Evolutionary conservation across 2,888 invertebrate species (phyloP).

Genomic region (Phortica magna): DNA sequence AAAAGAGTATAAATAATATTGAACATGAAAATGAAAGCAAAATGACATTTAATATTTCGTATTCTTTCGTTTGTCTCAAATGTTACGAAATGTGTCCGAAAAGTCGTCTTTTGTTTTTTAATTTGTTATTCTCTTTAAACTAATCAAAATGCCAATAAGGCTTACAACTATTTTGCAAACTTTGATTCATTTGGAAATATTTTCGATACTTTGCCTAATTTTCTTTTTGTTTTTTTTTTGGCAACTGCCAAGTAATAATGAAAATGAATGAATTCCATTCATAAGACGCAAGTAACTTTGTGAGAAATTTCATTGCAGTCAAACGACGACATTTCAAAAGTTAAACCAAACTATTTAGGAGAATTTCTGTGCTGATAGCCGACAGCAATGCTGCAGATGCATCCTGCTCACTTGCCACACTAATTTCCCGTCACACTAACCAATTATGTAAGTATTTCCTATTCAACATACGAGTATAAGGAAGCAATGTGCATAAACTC

Average conservation of each 20-base stretch:
- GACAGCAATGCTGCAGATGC: not conserved
- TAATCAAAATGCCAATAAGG: no score
- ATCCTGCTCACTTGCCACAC: slow-evolving; percentile 21
- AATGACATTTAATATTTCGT: not conserved
- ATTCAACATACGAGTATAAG: slow-evolving; percentile 59
- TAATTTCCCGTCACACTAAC: slow-evolving; percentile 37
- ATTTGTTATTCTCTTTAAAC: no score
- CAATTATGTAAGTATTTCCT: slow-evolving; percentile 71
- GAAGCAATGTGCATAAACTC: slow-evolving; percentile 1
- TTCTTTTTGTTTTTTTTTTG: not conserved
- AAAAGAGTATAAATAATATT: not conserved
- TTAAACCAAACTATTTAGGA: slow-evolving; percentile 10
- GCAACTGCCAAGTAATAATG: not conserved
- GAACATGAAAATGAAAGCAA: not conserved
- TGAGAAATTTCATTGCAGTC: not conserved
- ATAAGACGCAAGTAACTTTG: not conserved
- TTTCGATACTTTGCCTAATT: not conserved
- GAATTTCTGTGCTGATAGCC: slow-evolving; percentile 4
- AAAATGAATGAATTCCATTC: not conserved
- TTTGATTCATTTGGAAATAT: not conserved
- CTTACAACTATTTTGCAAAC: not conserved
- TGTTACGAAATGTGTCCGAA: no score
- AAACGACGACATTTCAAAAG: slow-evolving; percentile 4
- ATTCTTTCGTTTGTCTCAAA: no score
- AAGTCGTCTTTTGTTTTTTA: no score